Conservation (phyloP, 2,113 vertebrate species). For the Struthio camelus region DNA sequence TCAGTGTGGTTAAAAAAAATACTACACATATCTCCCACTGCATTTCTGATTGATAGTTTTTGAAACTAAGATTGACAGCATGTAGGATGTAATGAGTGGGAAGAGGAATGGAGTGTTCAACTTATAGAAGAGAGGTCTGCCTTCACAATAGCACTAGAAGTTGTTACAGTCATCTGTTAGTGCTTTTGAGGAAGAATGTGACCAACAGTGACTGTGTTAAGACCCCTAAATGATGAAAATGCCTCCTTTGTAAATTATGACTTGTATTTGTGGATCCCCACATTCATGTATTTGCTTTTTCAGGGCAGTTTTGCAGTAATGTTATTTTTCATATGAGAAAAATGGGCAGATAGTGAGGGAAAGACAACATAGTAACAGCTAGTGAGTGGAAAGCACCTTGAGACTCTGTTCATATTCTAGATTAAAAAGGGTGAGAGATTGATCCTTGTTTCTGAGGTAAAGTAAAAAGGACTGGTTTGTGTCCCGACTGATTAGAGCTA, state of each 20-base stretch:
- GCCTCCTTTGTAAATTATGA: not conserved
- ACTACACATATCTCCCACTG: conserved; percentile 15
- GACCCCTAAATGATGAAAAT: not conserved
- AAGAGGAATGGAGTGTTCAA: conserved; percentile 43
- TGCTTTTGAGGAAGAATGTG: conserved; percentile 15
- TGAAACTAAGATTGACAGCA: conserved; percentile 64
- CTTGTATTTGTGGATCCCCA: not conserved
- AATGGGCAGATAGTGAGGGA: not conserved
- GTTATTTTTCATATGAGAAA: not conserved
- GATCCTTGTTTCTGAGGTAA: not conserved
- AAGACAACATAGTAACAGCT: not conserved
- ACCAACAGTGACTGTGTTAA: conserved; percentile 2
- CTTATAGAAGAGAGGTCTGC: conserved; percentile 45
- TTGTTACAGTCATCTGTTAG: conserved; percentile 41
- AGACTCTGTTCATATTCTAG: not conserved
- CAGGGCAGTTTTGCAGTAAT: not conserved
- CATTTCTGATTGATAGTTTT: conserved; percentile 54
- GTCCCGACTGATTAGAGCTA: not conserved
- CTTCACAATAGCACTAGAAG: conserved; percentile 52
- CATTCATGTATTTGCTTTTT: not conserved
- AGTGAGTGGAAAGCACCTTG: not conserved
- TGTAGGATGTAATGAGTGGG: conserved; percentile 65
- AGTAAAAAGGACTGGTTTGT: not conserved
- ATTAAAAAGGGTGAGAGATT: not conserved
- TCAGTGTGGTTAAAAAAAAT: not conserved